These are phyloP conservation scores for Sinocyclocheilus anophthalmus DNA, from an alignment of 2,113 vertebrate genomes.

Conservation along the genomic window DNA sequence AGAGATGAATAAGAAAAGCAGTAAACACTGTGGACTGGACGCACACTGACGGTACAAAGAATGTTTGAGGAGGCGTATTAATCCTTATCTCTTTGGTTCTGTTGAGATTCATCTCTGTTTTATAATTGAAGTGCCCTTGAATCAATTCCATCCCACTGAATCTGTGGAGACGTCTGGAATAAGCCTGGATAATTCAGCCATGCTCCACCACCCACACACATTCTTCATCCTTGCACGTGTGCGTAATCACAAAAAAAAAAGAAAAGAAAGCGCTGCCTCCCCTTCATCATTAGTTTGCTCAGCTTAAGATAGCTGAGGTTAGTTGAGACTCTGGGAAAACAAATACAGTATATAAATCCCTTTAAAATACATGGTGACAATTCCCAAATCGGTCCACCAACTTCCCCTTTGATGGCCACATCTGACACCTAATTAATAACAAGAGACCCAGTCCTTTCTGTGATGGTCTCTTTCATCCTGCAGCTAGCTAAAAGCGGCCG, in stretches of 20 bases:
- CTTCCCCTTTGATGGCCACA: constrained; percentile 55
- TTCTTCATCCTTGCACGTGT: constrained; percentile 34
- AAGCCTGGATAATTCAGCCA: constrained; percentile 43
- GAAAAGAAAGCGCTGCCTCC: neutral
- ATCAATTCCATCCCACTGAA: constrained; percentile 51
- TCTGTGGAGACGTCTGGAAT: constrained; percentile 41
- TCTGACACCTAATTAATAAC: constrained; percentile 64
- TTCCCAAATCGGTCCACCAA: constrained; percentile 23
- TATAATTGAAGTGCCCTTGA: constrained; percentile 57
- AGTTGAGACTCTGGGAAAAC: constrained; percentile 6
- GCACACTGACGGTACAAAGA: neutral
- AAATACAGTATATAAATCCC: constrained; percentile 18
- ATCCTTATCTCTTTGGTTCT: constrained; percentile 44
- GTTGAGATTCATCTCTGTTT: constrained; percentile 54
- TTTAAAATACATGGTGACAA: constrained; percentile 6
- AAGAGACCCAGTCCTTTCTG: constrained; percentile 18
- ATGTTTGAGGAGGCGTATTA: constrained; percentile 19
- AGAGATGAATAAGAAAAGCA: constrained; percentile 8
- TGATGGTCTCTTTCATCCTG: constrained; percentile 2
- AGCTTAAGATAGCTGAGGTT: constrained; percentile 21
- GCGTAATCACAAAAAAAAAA: constrained; percentile 25
- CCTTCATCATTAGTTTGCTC: constrained; percentile 32
- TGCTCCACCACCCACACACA: constrained; percentile 44
- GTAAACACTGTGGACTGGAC: neutral
- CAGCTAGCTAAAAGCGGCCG: neutral